These are phyloP conservation scores for Eristalis tenax DNA, from an alignment of 2,888 invertebrate species.

Conservation along the genomic window DNA sequence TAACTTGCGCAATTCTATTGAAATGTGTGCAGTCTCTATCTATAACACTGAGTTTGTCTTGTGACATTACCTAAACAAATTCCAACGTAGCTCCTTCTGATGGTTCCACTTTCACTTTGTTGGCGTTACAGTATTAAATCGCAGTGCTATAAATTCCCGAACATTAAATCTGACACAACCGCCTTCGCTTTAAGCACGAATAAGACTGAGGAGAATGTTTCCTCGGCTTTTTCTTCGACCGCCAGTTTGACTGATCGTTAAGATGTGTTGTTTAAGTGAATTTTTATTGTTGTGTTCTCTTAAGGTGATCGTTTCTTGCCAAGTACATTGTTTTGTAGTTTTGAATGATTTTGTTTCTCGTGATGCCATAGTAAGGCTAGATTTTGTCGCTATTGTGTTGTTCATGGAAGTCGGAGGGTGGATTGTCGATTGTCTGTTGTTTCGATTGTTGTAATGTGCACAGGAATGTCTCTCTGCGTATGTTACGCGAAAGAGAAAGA, in stretches of 20 bases:
- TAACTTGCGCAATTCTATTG: constrained; percentile 31
- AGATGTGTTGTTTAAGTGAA: constrained; percentile 25
- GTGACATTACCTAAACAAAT: constrained; percentile 58
- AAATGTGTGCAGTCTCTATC: not conserved
- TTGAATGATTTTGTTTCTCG: not conserved
- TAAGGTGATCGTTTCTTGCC: constrained; percentile 41
- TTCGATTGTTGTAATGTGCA: not conserved
- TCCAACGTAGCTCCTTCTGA: constrained; percentile 37
- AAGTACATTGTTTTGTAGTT: not conserved
- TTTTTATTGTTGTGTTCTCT: constrained; percentile 33
- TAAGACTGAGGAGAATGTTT: constrained; percentile 57
- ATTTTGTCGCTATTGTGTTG: not conserved
- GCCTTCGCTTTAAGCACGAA: constrained; percentile 50
- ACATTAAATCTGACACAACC: constrained; percentile 21
- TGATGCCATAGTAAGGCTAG: not conserved
- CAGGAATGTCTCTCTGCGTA: not conserved
- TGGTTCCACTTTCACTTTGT: constrained; percentile 63
- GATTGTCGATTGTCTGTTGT: not conserved
- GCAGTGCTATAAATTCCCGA: not conserved
- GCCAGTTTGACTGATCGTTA: constrained; percentile 39
- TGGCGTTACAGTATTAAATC: constrained; percentile 9
- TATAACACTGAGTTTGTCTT: constrained; percentile 6
- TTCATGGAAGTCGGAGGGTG: not conserved
- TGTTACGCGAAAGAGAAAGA: not conserved
- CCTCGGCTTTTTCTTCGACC: constrained; percentile 18